Evolutionary conservation across 2,797 vertebrate genomes (phyloP).

Genomic region (Siniperca obscura): DNA sequence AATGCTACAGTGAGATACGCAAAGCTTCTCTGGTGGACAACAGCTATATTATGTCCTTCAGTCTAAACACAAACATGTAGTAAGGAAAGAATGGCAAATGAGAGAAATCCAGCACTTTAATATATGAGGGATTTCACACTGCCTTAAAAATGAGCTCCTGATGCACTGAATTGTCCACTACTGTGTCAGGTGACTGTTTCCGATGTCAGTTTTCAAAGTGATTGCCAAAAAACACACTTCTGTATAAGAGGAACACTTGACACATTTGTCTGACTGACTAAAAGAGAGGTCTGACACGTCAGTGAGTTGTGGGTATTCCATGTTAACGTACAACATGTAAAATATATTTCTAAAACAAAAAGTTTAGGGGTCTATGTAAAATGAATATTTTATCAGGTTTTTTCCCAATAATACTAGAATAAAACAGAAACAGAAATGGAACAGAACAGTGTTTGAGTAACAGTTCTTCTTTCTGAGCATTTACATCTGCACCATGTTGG

Average conservation of each 20-base stretch:
- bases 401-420: neutral
- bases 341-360: neutral
- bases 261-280: neutral
- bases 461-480: neutral
- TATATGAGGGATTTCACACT: neutral
- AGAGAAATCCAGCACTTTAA: neutral
- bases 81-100: neutral
- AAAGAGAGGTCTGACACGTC: no score
- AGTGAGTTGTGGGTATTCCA: no score
- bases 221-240: neutral
- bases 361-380: neutral
- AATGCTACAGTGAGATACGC: neutral
- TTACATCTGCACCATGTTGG: conserved; percentile 3
- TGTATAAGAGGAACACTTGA: neutral
- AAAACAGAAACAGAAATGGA: neutral
- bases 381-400: neutral
- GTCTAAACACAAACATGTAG: neutral
- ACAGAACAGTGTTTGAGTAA: neutral
- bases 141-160: neutral
- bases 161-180: neutral
- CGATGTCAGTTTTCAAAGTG: no score
- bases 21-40: neutral
- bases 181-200: no score
- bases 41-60: no score
- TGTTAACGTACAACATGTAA: no score